phyloP scores from a whole-genome alignment of 2,888 invertebrate species.

The Pandemis corylana region DNA sequence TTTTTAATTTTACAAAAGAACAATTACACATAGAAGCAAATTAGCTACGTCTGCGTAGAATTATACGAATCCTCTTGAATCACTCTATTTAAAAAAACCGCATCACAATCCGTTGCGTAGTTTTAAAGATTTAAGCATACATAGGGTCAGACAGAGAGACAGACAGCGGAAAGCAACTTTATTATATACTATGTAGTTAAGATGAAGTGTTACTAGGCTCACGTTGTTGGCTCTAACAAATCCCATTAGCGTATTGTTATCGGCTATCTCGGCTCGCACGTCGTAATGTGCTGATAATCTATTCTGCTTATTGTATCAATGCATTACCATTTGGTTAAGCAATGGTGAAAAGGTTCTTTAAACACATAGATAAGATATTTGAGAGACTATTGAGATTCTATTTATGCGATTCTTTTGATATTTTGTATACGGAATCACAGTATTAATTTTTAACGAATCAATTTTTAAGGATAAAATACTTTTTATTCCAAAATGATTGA shows the following conservation, averaged over 20 bases:
- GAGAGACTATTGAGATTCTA: not conserved
- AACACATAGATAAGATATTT: not conserved
- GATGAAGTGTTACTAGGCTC: not conserved
- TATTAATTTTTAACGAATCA: too few relatives aligned
- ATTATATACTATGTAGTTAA: not conserved
- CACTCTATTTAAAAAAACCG: too few relatives aligned
- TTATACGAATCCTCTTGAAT: too few relatives aligned
- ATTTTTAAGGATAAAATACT: too few relatives aligned
- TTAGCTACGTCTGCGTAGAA: too few relatives aligned
- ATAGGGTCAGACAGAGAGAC: too few relatives aligned
- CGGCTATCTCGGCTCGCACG: slow-evolving; percentile 25
- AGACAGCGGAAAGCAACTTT: too few relatives aligned
- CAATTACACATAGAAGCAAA: too few relatives aligned
- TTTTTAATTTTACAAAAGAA: too few relatives aligned
- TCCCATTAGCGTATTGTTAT: slow-evolving; percentile 41
- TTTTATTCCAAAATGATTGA: too few relatives aligned
- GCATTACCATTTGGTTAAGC: slow-evolving; percentile 37
- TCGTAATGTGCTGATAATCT: slow-evolving; percentile 41
- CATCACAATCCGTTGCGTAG: too few relatives aligned
- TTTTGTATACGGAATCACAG: not conserved
- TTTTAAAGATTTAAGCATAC: too few relatives aligned
- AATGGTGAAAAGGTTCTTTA: slow-evolving; percentile 19
- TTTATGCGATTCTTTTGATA: not conserved
- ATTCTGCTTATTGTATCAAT: slow-evolving; percentile 36
- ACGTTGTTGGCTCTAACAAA: slow-evolving; percentile 29